These are phyloP conservation scores for Erythrolamprus reginae DNA, from an alignment of 2,113 vertebrate genomes.

Conservation along the genomic window DNA sequence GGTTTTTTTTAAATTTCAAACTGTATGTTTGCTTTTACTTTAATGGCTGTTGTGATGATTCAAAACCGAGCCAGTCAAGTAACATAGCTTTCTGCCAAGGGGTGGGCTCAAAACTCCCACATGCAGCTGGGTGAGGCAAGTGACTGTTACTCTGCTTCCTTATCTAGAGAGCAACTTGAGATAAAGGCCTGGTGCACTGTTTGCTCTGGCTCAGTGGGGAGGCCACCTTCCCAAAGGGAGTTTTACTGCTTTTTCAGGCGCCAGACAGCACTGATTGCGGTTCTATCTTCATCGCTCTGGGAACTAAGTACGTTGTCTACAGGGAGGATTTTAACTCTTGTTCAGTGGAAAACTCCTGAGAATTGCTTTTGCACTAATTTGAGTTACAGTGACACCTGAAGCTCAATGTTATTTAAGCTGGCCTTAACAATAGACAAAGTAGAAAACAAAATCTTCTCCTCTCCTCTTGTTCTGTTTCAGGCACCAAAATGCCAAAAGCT, in stretches of 20 bases:
- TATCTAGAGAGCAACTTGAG: slow-evolving; percentile 11
- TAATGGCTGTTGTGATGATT: background rate
- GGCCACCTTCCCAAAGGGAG: background rate
- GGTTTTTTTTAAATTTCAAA: background rate
- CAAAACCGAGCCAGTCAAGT: background rate
- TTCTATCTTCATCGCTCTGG: background rate
- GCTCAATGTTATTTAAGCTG: background rate
- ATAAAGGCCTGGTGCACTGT: background rate
- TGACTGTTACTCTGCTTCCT: background rate
- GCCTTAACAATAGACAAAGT: background rate
- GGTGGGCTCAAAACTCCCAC: background rate
- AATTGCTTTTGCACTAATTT: background rate
- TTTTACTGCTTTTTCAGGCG: background rate
- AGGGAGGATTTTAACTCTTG: background rate
- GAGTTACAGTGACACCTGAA: background rate
- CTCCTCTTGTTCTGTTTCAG: background rate
- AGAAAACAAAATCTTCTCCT: background rate
- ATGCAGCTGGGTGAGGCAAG: background rate
- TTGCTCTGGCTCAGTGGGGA: background rate
- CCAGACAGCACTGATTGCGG: background rate
- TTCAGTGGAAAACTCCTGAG: background rate
- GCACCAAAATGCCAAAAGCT: background rate
- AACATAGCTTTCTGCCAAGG: background rate
- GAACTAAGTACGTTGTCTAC: background rate
- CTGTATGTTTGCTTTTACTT: fast-evolving